Evolutionary conservation across 2,113 vertebrate genomes (phyloP).

Genomic region (Mirounga angustirostris): DNA sequence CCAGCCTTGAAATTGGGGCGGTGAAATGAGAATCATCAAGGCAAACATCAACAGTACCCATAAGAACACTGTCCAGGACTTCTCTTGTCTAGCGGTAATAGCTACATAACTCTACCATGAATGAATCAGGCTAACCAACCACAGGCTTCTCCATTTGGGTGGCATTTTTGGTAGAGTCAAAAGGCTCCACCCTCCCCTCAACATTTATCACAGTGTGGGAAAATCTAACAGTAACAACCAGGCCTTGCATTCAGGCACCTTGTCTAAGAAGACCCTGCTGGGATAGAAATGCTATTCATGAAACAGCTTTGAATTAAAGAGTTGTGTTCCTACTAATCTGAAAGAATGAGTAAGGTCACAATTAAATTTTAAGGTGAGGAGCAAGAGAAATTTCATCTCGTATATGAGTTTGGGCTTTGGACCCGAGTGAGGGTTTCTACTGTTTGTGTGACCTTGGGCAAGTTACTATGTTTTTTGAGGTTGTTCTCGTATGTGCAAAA

Average conservation of each 20-base stretch:
- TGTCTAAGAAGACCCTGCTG: slow-evolving; percentile 21
- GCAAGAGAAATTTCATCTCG: neutral
- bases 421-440: neutral
- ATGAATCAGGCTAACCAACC: neutral
- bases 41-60: neutral
- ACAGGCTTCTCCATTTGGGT: neutral
- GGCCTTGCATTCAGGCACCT: neutral
- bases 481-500: neutral
- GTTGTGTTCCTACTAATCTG: neutral
- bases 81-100: neutral
- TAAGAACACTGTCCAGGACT: neutral
- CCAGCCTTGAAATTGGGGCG: neutral
- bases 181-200: slow-evolving; percentile 1
- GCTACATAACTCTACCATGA: neutral
- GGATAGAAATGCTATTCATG: neutral
- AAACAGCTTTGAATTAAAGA: neutral
- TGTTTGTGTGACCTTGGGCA: neutral
- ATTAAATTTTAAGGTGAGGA: neutral
- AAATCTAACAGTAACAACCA: slow-evolving; percentile 44
- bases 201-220: slow-evolving; percentile 27
- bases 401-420: neutral
- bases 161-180: slow-evolving; percentile 44
- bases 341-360: neutral
- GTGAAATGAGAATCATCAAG: neutral
- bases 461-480: neutral